These are phyloP conservation scores for Thryonomys swinderianus DNA, from an alignment of 2,113 vertebrate genomes.

Conservation along the genomic window DNA sequence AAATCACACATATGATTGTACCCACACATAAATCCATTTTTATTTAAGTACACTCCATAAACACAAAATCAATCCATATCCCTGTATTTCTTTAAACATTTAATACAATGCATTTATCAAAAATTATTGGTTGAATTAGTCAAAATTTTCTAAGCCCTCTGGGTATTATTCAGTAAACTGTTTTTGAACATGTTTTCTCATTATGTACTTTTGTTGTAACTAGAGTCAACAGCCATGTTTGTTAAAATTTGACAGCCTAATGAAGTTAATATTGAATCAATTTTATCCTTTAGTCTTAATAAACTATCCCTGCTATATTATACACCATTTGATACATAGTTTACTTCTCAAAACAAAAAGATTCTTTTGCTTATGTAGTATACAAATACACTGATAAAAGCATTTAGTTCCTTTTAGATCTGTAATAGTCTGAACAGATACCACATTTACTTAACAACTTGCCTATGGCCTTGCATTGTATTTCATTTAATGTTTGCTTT, in stretches of 20 bases:
- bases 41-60: neutral
- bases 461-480: neutral
- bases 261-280: neutral
- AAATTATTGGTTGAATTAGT: neutral
- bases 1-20: neutral
- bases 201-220: neutral
- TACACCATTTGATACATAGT: neutral
- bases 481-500: slow-evolving; percentile 9
- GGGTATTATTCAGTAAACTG: neutral
- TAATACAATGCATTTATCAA: neutral
- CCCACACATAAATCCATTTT: neutral
- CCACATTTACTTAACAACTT: neutral
- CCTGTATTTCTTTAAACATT: slow-evolving; percentile 6
- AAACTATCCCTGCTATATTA: neutral
- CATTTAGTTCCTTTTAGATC: neutral
- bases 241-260: neutral
- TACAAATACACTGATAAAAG: neutral
- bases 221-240: neutral
- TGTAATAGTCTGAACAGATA: neutral
- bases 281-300: neutral
- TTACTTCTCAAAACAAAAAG: neutral
- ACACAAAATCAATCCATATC: neutral
- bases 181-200: neutral
- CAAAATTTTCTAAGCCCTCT: neutral
- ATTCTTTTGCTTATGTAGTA: neutral